Percentiles rank a stretch among this genome's conserved stretches.
Evolutionary conservation across 2,888 invertebrate genomes (phyloP).

Genomic region (Sminthurides aquaticus): DNA sequence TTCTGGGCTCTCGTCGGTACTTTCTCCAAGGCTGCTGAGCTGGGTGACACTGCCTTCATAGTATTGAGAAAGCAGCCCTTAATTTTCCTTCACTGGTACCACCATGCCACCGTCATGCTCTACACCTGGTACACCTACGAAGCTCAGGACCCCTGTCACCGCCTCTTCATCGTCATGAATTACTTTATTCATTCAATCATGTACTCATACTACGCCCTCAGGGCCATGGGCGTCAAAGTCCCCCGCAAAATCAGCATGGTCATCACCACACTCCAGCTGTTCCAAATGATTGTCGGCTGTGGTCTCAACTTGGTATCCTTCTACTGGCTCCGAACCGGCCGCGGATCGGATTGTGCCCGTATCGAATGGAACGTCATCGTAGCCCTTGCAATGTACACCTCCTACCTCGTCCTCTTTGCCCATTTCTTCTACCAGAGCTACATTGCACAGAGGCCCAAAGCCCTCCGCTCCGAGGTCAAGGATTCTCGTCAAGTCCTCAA

Average conservation of each 20-base stretch:
- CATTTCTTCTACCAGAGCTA: constrained; percentile 89
- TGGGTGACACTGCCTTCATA: constrained; percentile 91
- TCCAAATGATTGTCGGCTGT: constrained; percentile 93
- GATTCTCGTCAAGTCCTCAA: not conserved
- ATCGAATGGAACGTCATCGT: constrained; percentile 62
- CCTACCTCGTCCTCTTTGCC: constrained; percentile 86
- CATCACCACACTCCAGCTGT: constrained; percentile 82
- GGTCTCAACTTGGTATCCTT: constrained; percentile 57
- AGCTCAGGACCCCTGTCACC: constrained; percentile 75
- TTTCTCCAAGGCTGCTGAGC: constrained; percentile 88
- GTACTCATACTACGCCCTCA: constrained; percentile 81
- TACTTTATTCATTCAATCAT: constrained; percentile 84
- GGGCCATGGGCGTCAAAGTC: constrained; percentile 72
- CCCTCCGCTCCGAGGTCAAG: not conserved
- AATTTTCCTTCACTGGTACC: constrained; percentile 94
- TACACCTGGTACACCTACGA: constrained; percentile 91
- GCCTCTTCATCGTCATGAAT: constrained; percentile 94
- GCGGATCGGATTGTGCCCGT: constrained; percentile 31
- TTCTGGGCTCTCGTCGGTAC: constrained; percentile 98
- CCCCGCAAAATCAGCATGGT: constrained; percentile 78
- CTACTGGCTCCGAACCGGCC: constrained; percentile 7
- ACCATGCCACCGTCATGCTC: constrained; percentile 87
- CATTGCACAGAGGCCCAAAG: constrained; percentile 47
- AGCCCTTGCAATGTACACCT: constrained; percentile 87
- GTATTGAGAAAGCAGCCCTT: constrained; percentile 85